Evolutionary conservation across 2,113 vertebrate genomes (phyloP).

Genomic region (Lucifuga dentata): DNA sequence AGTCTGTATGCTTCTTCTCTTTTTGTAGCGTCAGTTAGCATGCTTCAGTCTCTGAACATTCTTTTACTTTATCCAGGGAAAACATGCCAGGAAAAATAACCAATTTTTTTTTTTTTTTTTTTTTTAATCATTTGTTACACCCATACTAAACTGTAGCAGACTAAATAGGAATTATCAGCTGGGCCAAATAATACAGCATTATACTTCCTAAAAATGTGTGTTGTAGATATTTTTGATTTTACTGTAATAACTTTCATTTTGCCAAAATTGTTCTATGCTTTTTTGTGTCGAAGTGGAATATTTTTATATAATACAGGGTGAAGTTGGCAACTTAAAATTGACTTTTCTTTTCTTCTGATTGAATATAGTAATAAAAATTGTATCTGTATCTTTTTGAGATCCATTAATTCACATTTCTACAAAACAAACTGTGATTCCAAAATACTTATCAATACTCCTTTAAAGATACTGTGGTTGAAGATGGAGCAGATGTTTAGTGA

Average conservation of each 20-base stretch:
- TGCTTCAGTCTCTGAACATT: conserved; percentile 21
- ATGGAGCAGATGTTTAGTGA: background rate
- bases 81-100: conserved; percentile 49
- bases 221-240: background rate
- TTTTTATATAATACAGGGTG: background rate
- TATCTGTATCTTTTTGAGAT: no score
- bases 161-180: conserved; percentile 41
- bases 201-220: background rate
- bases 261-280: background rate
- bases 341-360: background rate
- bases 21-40: no score
- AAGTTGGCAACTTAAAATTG: background rate
- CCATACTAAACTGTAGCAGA: conserved; percentile 1
- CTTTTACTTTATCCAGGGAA: conserved; percentile 23
- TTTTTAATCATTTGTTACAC: no score
- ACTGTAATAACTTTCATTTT: background rate
- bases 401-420: no score
- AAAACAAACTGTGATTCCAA: no score
- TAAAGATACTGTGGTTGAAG: background rate
- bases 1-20: no score
- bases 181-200: background rate
- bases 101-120: no score
- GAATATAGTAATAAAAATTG: no score
- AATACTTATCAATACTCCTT: no score
- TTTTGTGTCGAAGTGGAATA: background rate